Evolutionary conservation across 2,888 invertebrate species (phyloP).

Genomic region (Drosophila gaucha): DNA sequence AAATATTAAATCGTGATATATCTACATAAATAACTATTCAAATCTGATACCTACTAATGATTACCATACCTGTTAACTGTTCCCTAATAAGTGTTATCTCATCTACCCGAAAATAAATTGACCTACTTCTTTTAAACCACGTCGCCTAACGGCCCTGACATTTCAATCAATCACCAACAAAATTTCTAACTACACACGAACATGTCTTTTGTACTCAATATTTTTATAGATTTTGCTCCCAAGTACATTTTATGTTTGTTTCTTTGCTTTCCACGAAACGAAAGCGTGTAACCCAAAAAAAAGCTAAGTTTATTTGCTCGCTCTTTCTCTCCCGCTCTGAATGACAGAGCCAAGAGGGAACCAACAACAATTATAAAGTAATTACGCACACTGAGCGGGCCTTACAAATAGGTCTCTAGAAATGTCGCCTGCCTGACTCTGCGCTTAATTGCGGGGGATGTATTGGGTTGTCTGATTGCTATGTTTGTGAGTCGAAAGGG

Average conservation of each 20-base stretch:
- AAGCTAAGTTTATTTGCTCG: constrained; percentile 19
- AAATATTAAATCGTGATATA: no score
- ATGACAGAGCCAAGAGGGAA: constrained; percentile 20
- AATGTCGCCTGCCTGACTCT: constrained; percentile 37
- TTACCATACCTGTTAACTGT: constrained; percentile 3
- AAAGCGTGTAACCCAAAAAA: constrained; percentile 52
- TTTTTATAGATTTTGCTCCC: constrained; percentile 47
- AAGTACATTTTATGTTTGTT: constrained; percentile 21
- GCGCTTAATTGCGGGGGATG: not conserved
- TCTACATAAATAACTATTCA: not conserved
- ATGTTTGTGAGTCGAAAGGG: constrained; percentile 7
- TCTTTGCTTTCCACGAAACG: constrained; percentile 38
- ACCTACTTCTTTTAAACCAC: constrained; percentile 49
- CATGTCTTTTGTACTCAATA: constrained; percentile 8
- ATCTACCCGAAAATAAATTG: constrained; percentile 31
- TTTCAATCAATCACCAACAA: constrained; percentile 60
- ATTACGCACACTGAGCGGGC: constrained; percentile 47
- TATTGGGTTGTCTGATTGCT: not conserved
- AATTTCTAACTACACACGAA: constrained; percentile 18
- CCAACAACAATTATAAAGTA: constrained; percentile 59
- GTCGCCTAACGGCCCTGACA: constrained; percentile 62
- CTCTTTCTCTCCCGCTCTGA: not conserved
- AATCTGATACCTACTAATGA: not conserved
- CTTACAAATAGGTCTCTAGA: constrained; percentile 16
- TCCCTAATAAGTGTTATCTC: constrained; percentile 1